Base-by-base conservation (phyloP, 2,888 invertebrate genomes). In the Girardia tigrina region DNA sequence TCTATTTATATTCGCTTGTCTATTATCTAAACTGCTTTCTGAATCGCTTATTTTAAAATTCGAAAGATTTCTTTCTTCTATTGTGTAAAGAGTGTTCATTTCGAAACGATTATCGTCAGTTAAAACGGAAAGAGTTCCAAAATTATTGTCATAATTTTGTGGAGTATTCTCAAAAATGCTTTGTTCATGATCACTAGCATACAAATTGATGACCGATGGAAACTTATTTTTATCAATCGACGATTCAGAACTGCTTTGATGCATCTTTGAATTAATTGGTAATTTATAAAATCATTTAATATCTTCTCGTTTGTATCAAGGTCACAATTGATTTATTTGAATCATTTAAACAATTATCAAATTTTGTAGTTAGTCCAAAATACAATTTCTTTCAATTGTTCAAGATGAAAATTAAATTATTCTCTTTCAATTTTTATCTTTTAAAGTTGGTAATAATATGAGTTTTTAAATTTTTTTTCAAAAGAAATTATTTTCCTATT, bases 101-200 rank as follows among this genome's bases (percentile, higher is more conserved):
- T 56, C 56, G n/a, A 56, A 56, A 56, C 56, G 56, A 56, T 4
- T 56, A 16, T 56, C 56, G 23, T 56, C 56, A 56, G 56, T 20
- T 56, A 56, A 56, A 56, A n/a, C 56, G 2, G 56, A 56, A 56
- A 56, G 56, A 20, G 56, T 56, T 20, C 56, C 56, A 56, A 56
- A 56, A 16, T 56, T 56, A 20, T 56, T 56, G n/a, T 56, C 56
- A 56, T 56, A 56, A 20, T 56, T 23, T 20, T 56, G 20, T 20
- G 20, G n/a, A n/a, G n/a, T 20, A 56, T 56, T n/a, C 2, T 56
- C 56, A 56, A n/a, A 20, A 20, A 6, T 4, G 23, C 20, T 20
- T 56, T 56, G 56, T 56, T 56, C 56, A 16, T 56, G n/a, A n/a
- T 56, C 56, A n/a, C 56, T 56, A 56, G 56, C 56, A 56, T 56